These are phyloP conservation scores for Cheilinus undulatus DNA, from an alignment of 2,113 vertebrate species.

Conservation along the genomic window DNA sequence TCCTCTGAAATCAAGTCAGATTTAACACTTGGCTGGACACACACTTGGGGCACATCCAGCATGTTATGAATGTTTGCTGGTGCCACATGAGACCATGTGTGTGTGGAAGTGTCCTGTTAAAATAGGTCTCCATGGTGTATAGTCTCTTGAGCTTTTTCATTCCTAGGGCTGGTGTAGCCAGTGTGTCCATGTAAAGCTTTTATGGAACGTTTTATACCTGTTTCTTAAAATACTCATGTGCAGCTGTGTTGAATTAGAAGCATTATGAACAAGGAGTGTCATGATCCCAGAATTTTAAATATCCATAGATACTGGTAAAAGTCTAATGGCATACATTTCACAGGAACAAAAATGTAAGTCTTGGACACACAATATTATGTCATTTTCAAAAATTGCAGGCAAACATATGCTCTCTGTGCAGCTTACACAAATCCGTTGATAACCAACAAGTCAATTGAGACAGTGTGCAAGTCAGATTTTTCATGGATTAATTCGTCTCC, in stretches of 20 bases:
- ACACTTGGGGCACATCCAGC: constrained; percentile 62
- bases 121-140: constrained; percentile 50
- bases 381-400: no score
- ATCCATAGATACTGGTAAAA: no score
- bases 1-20: constrained; percentile 77
- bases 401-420: no score
- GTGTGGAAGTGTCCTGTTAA: constrained; percentile 61
- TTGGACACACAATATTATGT: no score
- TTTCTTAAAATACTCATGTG: constrained; percentile 30
- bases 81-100: constrained; percentile 71
- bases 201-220: constrained; percentile 16
- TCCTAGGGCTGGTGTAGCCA: constrained; percentile 12
- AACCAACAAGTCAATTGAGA: no score
- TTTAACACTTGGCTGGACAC: constrained; percentile 77
- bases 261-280: no score
- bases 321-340: no score
- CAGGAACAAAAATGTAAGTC: no score
- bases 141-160: constrained; percentile 51
- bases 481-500: no score
- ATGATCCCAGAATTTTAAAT: no score
- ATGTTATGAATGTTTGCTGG: constrained; percentile 70
- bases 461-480: no score
- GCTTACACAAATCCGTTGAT: no score
- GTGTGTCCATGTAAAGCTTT: constrained; percentile 20
- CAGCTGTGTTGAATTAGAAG: constrained; percentile 6